phyloP scores from a whole-genome alignment of 2,888 invertebrate species.

The Brenthis ino region DNA sequence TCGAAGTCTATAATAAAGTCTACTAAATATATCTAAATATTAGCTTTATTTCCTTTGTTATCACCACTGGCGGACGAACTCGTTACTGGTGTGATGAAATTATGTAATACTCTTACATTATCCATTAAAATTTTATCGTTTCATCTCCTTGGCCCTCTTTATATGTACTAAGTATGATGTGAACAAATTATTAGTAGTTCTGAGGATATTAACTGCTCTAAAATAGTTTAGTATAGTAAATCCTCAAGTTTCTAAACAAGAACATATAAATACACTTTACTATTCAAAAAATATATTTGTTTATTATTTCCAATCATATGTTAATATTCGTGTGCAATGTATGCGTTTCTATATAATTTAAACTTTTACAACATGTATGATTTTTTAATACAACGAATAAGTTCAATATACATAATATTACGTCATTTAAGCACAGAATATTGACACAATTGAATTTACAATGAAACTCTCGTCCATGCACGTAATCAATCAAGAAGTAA shows the following conservation, averaged over 20 bases:
- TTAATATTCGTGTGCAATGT: no score
- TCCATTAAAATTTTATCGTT: constrained; percentile 51
- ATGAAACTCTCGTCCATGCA: background rate
- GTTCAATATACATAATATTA: constrained; percentile 4
- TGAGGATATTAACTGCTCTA: background rate
- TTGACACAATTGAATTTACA: background rate
- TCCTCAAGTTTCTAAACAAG: no score
- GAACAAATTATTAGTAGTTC: constrained; percentile 11
- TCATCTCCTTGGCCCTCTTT: constrained; percentile 46
- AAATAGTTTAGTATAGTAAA: no score
- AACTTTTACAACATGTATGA: constrained; percentile 8
- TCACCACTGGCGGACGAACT: constrained; percentile 46
- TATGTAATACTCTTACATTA: constrained; percentile 61
- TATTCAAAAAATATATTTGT: no score
- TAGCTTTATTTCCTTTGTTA: constrained; percentile 38
- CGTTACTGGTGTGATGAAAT: constrained; percentile 61
- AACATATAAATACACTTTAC: no score
- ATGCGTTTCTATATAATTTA: background rate
- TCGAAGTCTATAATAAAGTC: background rate
- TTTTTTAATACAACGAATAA: constrained; percentile 13
- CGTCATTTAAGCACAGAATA: constrained; percentile 1
- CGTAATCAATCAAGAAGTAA: no score
- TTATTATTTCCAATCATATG: no score
- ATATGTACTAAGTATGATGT: constrained; percentile 11
- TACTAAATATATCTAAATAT: background rate